Evolutionary conservation across 2,113 vertebrate species (phyloP), one percentile per base, ranked within the genome.

Genomic region (Neopipo cinnamomea): DNA sequence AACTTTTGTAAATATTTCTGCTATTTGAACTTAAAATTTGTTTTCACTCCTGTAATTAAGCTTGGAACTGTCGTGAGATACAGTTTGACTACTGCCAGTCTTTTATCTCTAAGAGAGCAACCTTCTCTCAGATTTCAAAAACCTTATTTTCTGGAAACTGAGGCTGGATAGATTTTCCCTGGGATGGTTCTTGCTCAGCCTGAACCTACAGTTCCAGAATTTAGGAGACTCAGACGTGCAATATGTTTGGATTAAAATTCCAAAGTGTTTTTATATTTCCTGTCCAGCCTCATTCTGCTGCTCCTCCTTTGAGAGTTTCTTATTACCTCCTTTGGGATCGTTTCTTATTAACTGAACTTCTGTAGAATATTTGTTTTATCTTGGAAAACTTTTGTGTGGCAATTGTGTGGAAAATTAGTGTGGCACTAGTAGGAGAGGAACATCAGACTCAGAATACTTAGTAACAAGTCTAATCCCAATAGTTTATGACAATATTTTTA

Each of bases 351-450:
- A 49, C 17, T 49, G 27, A 63, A 35, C 9, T 75, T 52, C 5
- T 4, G 15, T 7, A 33, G 65, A 73, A 21, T 18, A 50, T 44
- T 83, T 2, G 0, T 24, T 87, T 44, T 31, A 24, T 11, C 35
- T 46, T 13, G 28, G 8, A 47, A 47, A 67, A 11, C 1, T n/a
- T 47, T 33, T 37, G 14, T 19, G 52, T 59, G 50, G 8, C 12
- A 6, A 44, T 18, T 17, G 4, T 27, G 23, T 18, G 52, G 41
- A 35, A 41, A 62, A 5, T 15, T 5, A 15, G 3, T 17, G 0
- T 8, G 47, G 42, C 35, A 7, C 6, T 0, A 5, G 1, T 3
- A 0, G 8, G 31, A 72, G 49, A 68, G 46, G 20, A 58, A 17
- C 23, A 41, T 5, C 47, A 46, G 50, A 50, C 19, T 72, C 23